Evolutionary conservation across 2,888 invertebrate species (phyloP), one percentile per base, ranked within the genome.

Genomic region (Agelastica alni): DNA sequence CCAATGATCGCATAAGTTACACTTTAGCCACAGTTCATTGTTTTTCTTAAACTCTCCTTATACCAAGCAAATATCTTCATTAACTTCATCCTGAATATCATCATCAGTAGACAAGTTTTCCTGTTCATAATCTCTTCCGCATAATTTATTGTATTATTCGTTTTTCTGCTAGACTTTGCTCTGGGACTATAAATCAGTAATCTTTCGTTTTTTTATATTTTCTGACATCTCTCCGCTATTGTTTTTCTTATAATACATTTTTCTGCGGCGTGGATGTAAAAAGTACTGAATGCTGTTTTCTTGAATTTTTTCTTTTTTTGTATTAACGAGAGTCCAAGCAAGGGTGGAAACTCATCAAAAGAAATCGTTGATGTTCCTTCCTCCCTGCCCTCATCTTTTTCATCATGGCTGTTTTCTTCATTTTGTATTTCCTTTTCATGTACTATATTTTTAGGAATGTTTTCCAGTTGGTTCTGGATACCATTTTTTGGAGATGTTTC

Each of bases 21-120:
- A 30, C 12, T 30, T 30, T 30, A 30, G 30, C 30, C 30, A 30
- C 7, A 2, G n/a, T n/a, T 30, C 3, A 9, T n/a, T 30, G 9
- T 9, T 30, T 30, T 30, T 30, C 10, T 12, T 12, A 4, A n/a
- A 30, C 9, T n/a, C 12, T 12, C 9, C 30, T 10, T 14, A 13
- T 32, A 32, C 32, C 13, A 32, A 32, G 32, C 32, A 32, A 32
- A 32, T 32, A 32, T 14, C 32, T 32, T 32, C 14, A 32, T 32
- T 14, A 32, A 31, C 31, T 31, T 31, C 31, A 30, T 30, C 30
- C 30, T 31, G 30, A 31, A 9, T 9, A 10, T 12, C 12, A n/a
- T n/a, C n/a, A 32, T 32, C 14, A 32, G 32, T 17, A 39, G 39
- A 17, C 17, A 39, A 39, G 20, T 26, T 14, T 42, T 42, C 42